phyloP scores from a whole-genome alignment of 2,888 invertebrate species.

The Merodon equestris region DNA sequence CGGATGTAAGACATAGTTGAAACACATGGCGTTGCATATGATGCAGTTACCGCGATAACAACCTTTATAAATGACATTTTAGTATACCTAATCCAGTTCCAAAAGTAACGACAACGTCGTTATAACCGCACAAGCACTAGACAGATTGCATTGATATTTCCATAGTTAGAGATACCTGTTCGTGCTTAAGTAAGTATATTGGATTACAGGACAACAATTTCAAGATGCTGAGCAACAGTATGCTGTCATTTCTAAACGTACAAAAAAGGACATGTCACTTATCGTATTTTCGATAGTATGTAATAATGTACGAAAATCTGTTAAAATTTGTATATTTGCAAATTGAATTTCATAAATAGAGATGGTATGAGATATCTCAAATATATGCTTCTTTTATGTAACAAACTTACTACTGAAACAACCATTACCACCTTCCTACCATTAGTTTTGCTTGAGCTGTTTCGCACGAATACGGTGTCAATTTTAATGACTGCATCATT shows the following conservation, averaged over 20 bases:
- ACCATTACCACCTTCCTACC: neutral
- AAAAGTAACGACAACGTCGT: slow-evolving; percentile 27
- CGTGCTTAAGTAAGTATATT: slow-evolving; percentile 36
- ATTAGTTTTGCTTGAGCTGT: slow-evolving; percentile 4
- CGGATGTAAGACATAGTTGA: slow-evolving; percentile 34
- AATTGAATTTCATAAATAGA: no score
- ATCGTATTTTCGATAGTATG: no score
- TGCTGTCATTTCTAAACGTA: slow-evolving; percentile 22
- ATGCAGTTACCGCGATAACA: slow-evolving; percentile 43
- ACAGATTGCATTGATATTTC: no score
- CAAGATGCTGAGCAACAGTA: slow-evolving; percentile 52
- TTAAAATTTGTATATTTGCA: no score
- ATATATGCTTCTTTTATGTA: no score
- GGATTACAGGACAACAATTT: slow-evolving; percentile 45
- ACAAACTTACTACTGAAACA: neutral
- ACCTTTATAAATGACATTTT: slow-evolving; percentile 51
- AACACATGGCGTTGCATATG: slow-evolving; percentile 41
- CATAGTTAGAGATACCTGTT: slow-evolving; percentile 48
- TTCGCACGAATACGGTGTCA: slow-evolving; percentile 31
- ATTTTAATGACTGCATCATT: slow-evolving; percentile 67
- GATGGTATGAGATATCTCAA: no score
- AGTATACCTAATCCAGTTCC: slow-evolving; percentile 30
- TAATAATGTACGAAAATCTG: no score
- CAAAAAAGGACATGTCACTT: slow-evolving; percentile 34
- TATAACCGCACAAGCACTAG: slow-evolving; percentile 10